Evolutionary conservation across 2,797 vertebrate species (phyloP).

Genomic region (Sebastes vulpes): DNA sequence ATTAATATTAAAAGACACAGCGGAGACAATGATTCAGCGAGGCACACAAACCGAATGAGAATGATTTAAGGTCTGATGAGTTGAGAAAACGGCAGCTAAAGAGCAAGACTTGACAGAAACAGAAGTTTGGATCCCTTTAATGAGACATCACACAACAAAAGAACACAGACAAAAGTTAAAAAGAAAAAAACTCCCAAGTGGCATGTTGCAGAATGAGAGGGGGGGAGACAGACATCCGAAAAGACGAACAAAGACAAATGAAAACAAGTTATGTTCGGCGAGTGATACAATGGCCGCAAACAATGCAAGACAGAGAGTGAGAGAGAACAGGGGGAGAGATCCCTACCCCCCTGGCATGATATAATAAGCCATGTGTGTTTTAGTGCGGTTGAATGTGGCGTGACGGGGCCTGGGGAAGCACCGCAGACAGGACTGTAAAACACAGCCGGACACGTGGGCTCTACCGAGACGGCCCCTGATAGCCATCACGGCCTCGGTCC

Average conservation of each 20-base stretch:
- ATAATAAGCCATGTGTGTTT: conserved; percentile 60
- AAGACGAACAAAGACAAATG: neutral
- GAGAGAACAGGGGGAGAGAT: neutral
- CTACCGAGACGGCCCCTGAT: conserved; percentile 34
- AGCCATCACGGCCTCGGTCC: conserved; percentile 31
- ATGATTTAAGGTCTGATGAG: conserved; percentile 33
- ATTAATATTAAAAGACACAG: conserved; percentile 40
- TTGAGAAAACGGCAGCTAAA: neutral
- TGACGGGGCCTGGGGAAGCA: conserved; percentile 68
- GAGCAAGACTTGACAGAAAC: neutral
- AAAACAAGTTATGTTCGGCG: neutral
- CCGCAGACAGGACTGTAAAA: conserved; percentile 69
- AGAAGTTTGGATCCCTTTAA: conserved; percentile 23
- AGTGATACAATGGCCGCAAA: conserved; percentile 1
- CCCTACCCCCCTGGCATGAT: neutral
- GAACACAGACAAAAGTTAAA: neutral
- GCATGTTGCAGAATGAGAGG: neutral
- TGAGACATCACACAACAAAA: conserved; percentile 20
- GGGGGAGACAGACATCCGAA: neutral
- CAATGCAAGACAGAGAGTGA: neutral
- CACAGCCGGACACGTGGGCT: conserved; percentile 31
- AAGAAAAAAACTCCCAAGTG: neutral
- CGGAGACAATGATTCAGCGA: conserved; percentile 7
- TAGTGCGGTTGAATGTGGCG: conserved; percentile 47
- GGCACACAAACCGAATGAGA: conserved; percentile 11